phyloP scores from a whole-genome alignment of 2,888 invertebrate species.

The Xylota segnis region DNA sequence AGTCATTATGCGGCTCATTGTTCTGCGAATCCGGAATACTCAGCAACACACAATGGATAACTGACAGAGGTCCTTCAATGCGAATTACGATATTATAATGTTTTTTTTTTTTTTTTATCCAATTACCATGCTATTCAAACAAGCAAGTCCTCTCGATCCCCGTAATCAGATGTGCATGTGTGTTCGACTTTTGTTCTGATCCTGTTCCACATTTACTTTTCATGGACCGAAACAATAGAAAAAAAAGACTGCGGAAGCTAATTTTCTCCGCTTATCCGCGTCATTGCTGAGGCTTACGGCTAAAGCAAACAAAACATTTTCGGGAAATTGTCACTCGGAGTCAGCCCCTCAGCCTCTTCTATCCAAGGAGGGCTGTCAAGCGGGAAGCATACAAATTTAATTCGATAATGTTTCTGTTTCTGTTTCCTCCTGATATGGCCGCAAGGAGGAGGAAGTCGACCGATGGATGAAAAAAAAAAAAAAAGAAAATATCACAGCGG shows the following conservation, averaged over 20 bases:
- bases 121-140: constrained; percentile 74
- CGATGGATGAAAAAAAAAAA: constrained; percentile 23
- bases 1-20: constrained; percentile 70
- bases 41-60: constrained; percentile 46
- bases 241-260: constrained; percentile 72
- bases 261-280: constrained; percentile 78
- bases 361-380: constrained; percentile 50
- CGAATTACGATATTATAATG: constrained; percentile 35
- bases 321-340: constrained; percentile 64
- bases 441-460: constrained; percentile 57
- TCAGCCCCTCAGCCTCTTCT: constrained; percentile 16
- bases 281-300: constrained; percentile 57
- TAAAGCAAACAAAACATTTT: constrained; percentile 59
- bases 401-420: constrained; percentile 70
- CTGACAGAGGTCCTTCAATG: constrained; percentile 67
- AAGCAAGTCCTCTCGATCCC: constrained; percentile 47
- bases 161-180: constrained; percentile 6
- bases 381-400: constrained; percentile 72
- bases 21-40: constrained; percentile 36
- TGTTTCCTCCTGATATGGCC: constrained; percentile 44
- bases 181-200: constrained; percentile 45
- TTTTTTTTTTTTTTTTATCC: constrained; percentile 34
- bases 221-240: constrained; percentile 51
- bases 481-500: constrained; percentile 22
- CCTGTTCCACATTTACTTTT: constrained; percentile 17